phyloP scores from a whole-genome alignment of 2,113 vertebrate species.

The Pontoporia blainvillei region DNA sequence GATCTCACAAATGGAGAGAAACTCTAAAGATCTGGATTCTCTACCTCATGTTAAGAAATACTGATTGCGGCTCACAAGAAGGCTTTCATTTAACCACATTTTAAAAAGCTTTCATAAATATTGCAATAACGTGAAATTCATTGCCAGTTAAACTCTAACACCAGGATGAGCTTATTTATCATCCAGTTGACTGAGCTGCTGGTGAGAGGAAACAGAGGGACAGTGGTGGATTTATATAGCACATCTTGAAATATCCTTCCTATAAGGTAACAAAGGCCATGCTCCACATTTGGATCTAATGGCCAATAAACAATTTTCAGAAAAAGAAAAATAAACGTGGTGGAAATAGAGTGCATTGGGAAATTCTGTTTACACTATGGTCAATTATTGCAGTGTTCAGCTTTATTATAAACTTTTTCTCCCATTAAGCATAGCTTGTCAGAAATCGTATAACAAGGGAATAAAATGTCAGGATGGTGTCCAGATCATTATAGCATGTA shows the following conservation, averaged over 20 bases:
- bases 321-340: slow-evolving; percentile 69
- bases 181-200: slow-evolving; percentile 71
- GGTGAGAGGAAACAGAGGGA: slow-evolving; percentile 45
- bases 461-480: slow-evolving; percentile 71
- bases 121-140: slow-evolving; percentile 78
- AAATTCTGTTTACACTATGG: slow-evolving; percentile 70
- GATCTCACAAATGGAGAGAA: not conserved
- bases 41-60: slow-evolving; percentile 68
- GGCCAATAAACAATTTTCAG: slow-evolving; percentile 70
- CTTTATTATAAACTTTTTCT: slow-evolving; percentile 65
- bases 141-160: slow-evolving; percentile 79
- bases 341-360: slow-evolving; percentile 51
- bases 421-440: slow-evolving; percentile 59
- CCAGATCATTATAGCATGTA: slow-evolving; percentile 64
- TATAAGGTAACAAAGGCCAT: slow-evolving; percentile 72
- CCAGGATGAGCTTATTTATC: slow-evolving; percentile 74
- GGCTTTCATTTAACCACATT: slow-evolving; percentile 72
- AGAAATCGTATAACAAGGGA: slow-evolving; percentile 71
- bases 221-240: slow-evolving; percentile 65
- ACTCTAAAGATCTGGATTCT: slow-evolving; percentile 40
- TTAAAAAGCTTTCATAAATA: slow-evolving; percentile 82
- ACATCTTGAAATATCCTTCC: slow-evolving; percentile 78
- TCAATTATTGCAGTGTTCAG: slow-evolving; percentile 71
- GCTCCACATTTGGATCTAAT: slow-evolving; percentile 73
- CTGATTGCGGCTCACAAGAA: slow-evolving; percentile 65